Evolutionary conservation across 2,113 vertebrate genomes (phyloP).

Genomic region (Silurus glanis): DNA sequence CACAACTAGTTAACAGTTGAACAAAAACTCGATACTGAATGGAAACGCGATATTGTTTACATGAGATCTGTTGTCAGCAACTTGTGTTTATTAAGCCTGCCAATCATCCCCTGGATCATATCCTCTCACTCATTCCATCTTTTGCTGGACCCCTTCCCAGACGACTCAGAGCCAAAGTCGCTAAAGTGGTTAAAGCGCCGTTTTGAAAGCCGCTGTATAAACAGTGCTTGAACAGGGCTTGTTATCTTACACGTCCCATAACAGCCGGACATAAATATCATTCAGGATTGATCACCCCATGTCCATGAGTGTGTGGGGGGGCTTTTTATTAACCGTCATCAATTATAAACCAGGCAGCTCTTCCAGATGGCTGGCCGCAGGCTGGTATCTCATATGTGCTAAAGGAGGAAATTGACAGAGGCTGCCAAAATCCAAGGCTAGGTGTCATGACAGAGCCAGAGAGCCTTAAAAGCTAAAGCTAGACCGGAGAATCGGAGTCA

Average conservation of each 20-base stretch:
- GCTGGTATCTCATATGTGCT: slow-evolving; percentile 31
- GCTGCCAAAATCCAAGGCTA: slow-evolving; percentile 26
- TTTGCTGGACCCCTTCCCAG: slow-evolving; percentile 20
- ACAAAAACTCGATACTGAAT: background rate
- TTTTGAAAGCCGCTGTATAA: slow-evolving; percentile 11
- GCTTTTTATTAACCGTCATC: slow-evolving; percentile 15
- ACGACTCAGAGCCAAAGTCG: background rate
- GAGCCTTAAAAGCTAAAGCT: background rate
- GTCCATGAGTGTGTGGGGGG: background rate
- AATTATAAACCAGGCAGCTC: slow-evolving; percentile 14
- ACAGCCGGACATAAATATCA: slow-evolving; percentile 35
- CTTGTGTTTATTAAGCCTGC: background rate
- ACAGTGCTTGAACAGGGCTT: slow-evolving; percentile 17
- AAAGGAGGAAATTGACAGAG: slow-evolving; percentile 24
- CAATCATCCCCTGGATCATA: slow-evolving; percentile 15
- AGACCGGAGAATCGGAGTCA: background rate
- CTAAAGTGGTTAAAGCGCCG: slow-evolving; percentile 13
- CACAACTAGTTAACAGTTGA: background rate
- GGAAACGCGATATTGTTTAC: background rate
- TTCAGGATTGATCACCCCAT: background rate
- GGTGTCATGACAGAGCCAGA: slow-evolving; percentile 10
- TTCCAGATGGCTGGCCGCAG: slow-evolving; percentile 8
- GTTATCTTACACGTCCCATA: slow-evolving; percentile 19
- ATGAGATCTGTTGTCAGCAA: slow-evolving; percentile 11
- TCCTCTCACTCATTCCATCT: background rate